A percentile compares a stretch with the other conserved stretches of the same genome.
Conservation (phyloP, 2,797 vertebrate genomes). For the Dromococcyx pavoninus region DNA sequence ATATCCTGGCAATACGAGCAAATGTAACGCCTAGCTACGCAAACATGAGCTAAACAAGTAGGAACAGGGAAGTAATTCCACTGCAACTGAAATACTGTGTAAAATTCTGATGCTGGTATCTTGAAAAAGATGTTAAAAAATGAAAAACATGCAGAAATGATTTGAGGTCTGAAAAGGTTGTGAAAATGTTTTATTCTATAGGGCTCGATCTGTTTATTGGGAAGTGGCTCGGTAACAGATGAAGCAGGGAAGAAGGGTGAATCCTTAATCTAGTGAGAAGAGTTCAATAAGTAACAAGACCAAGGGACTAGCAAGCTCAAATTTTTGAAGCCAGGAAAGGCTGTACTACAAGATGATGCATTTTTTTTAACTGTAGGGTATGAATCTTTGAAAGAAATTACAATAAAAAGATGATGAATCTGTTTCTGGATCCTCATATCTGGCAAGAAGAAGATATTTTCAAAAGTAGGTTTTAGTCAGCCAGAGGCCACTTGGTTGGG, state of each 20-base stretch:
- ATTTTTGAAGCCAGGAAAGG: background rate
- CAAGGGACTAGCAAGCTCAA: background rate
- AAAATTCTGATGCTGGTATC: background rate
- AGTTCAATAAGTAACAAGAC: background rate
- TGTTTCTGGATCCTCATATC: background rate
- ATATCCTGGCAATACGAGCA: background rate
- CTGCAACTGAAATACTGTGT: background rate
- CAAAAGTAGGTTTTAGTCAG: background rate
- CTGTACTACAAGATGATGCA: background rate
- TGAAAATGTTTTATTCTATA: background rate
- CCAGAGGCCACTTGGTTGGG: background rate
- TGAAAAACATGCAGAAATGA: background rate
- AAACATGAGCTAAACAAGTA: background rate
- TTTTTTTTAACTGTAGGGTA: background rate
- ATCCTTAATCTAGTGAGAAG: background rate
- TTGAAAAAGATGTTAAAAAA: constrained; percentile 1
- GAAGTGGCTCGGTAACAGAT: background rate
- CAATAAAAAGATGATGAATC: background rate
- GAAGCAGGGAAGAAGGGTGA: background rate
- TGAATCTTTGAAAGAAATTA: background rate
- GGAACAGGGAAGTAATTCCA: background rate
- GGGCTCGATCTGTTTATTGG: background rate
- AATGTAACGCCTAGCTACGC: background rate
- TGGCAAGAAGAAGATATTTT: background rate
- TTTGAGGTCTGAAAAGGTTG: background rate